Conservation (phyloP, 1,140 invertebrate species). For the Harlomillsia oculata region DNA sequence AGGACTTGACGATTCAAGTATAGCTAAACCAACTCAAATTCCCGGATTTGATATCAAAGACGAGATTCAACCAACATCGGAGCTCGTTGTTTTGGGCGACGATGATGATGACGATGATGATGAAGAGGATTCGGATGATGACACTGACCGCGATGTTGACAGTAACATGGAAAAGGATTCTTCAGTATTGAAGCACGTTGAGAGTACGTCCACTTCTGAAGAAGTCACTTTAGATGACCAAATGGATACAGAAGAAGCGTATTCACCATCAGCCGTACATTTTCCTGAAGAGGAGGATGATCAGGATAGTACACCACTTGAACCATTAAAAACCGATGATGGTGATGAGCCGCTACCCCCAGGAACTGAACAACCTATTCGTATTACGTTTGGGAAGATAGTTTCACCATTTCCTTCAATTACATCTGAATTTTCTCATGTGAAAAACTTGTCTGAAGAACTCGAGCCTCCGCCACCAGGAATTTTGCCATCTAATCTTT, state of each 20-base stretch:
- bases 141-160: neutral
- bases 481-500: neutral
- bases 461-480: slow-evolving; percentile 11
- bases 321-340: neutral
- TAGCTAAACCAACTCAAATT: no score
- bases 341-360: slow-evolving; percentile 17
- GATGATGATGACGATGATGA: slow-evolving; percentile 4
- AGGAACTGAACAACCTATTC: slow-evolving; percentile 6
- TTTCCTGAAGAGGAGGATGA: slow-evolving; percentile 21
- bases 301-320: neutral
- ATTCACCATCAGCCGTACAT: slow-evolving; percentile 24
- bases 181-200: no score
- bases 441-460: neutral
- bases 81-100: slow-evolving; percentile 6
- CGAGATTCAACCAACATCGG: neutral
- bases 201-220: no score
- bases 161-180: no score
- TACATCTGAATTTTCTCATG: no score
- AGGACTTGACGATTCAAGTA: neutral
- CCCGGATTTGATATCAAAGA: slow-evolving; percentile 2
- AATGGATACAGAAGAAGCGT: slow-evolving; percentile 25
- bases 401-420: neutral
- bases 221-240: neutral
- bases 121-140: slow-evolving; percentile 1
- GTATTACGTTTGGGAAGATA: neutral